Evolutionary conservation across 2,113 vertebrate genomes (phyloP).

Genomic region (Pithys albifrons): DNA sequence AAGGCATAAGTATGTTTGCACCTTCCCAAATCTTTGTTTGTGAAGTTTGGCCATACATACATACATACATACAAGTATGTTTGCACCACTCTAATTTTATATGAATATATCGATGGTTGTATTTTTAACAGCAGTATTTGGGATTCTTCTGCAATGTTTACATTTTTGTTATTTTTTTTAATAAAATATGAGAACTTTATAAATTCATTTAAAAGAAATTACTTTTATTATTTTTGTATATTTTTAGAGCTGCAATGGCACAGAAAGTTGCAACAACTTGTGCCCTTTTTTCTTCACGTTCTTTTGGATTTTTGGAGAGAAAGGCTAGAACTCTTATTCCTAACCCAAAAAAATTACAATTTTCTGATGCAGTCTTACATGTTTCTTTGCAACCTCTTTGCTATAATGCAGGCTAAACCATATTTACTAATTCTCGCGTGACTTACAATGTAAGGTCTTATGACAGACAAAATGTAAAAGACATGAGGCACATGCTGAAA

Average conservation of each 20-base stretch:
- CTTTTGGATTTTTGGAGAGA: not conserved
- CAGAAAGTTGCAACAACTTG: not conserved
- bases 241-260: not conserved
- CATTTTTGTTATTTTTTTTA: not conserved
- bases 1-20: not conserved
- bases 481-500: not conserved
- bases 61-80: too few relatives aligned
- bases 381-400: not conserved
- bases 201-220: not conserved
- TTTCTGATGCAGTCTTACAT: not conserved
- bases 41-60: too few relatives aligned
- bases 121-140: not conserved
- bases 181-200: not conserved
- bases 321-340: not conserved
- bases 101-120: not conserved
- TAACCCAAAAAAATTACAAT: not conserved
- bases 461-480: not conserved
- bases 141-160: not conserved
- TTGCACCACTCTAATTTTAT: not conserved
- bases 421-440: not conserved
- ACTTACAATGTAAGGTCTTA: not conserved
- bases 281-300: not conserved
- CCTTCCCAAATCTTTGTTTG: too few relatives aligned
- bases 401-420: not conserved
- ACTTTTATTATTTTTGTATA: not conserved